phyloP scores from a whole-genome alignment of 1,140 invertebrate genomes.

The Drosophila repletoides region DNA sequence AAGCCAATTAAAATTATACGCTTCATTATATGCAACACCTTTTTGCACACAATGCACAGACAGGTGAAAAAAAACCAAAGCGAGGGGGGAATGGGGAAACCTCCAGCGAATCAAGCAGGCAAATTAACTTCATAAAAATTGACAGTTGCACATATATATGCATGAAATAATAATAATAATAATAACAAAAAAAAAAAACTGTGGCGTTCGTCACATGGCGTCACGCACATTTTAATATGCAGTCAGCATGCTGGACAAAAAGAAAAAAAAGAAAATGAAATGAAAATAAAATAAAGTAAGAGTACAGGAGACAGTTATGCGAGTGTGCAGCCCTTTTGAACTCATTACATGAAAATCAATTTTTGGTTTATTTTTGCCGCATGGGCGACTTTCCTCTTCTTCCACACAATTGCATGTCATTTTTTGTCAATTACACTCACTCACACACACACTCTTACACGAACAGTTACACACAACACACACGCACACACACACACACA shows the following conservation, averaged over 20 bases:
- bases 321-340: slow-evolving; percentile 54
- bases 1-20: slow-evolving; percentile 74
- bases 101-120: background rate
- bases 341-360: slow-evolving; percentile 78
- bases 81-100: background rate
- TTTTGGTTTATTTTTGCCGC: slow-evolving; percentile 74
- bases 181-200: slow-evolving; percentile 20
- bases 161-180: slow-evolving; percentile 15
- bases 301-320: slow-evolving; percentile 29
- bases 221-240: slow-evolving; percentile 78
- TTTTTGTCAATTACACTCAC: slow-evolving; percentile 68
- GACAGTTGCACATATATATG: slow-evolving; percentile 51
- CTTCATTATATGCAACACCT: slow-evolving; percentile 65
- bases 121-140: slow-evolving; percentile 80
- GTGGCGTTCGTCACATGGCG: slow-evolving; percentile 45
- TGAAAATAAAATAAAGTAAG: slow-evolving; percentile 23
- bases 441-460: slow-evolving; percentile 1
- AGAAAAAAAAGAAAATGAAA: slow-evolving; percentile 33
- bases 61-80: background rate
- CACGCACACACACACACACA: background rate
- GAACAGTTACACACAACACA: slow-evolving; percentile 1
- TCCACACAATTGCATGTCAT: slow-evolving; percentile 60
- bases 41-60: slow-evolving; percentile 8
- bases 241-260: slow-evolving; percentile 57
- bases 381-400: slow-evolving; percentile 24